Conservation (phyloP, 2,113 vertebrate species). For the Phocoena sinus region DNA sequence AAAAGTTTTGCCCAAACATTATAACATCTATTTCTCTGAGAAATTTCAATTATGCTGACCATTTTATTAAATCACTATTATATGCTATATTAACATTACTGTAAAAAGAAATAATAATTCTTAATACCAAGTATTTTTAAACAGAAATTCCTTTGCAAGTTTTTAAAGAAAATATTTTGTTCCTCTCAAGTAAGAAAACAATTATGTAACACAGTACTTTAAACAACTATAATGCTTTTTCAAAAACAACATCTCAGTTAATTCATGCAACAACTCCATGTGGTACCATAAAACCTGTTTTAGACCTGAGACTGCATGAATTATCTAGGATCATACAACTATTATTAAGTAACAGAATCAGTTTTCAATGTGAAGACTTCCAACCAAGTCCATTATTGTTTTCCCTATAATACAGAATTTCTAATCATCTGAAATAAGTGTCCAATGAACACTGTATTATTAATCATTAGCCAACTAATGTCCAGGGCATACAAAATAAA, state of each 20-base stretch:
- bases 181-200: not conserved
- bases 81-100: not conserved
- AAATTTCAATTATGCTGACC: not conserved
- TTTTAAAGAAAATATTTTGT: not conserved
- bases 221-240: not conserved
- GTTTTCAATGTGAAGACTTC: slow-evolving; percentile 7
- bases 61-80: not conserved
- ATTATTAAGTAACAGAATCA: not conserved
- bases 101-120: not conserved
- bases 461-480: not conserved
- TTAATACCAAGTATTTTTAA: slow-evolving; percentile 5
- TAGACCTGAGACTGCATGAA: not conserved
- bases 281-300: not conserved
- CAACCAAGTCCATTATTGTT: not conserved
- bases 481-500: not conserved
- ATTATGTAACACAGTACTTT: not conserved
- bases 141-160: not conserved
- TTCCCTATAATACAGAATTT: not conserved
- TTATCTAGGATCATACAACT: not conserved
- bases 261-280: not conserved
- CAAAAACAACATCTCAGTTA: not conserved
- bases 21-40: not conserved
- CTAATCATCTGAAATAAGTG: not conserved
- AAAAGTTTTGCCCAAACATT: not conserved
- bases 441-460: not conserved